Percentiles rank a stretch among this genome's conserved stretches.
These are phyloP conservation scores for Matsumyia berberina DNA, from an alignment of 2,888 invertebrate species.

Conservation along the genomic window DNA sequence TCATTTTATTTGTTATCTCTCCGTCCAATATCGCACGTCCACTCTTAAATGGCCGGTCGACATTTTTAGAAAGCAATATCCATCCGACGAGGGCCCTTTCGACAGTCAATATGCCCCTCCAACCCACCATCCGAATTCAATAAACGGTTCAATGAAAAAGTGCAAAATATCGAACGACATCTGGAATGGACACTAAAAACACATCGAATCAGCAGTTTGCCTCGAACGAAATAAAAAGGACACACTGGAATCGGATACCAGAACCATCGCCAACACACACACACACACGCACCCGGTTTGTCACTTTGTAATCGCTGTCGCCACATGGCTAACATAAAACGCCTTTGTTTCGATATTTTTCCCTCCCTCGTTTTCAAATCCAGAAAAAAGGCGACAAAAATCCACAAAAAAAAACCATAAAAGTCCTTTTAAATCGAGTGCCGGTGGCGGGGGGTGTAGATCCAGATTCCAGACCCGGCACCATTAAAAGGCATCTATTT, in stretches of 20 bases:
- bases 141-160: slow-evolving; percentile 48
- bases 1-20: slow-evolving; percentile 2
- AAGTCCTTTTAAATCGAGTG: background rate
- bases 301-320: slow-evolving; percentile 55
- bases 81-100: background rate
- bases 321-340: slow-evolving; percentile 44
- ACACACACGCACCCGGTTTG: slow-evolving; percentile 24
- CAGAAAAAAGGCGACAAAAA: background rate
- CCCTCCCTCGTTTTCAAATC: background rate
- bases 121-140: slow-evolving; percentile 37
- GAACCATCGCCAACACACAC: background rate
- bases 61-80: slow-evolving; percentile 51
- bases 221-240: slow-evolving; percentile 34
- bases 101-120: slow-evolving; percentile 14
- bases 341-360: slow-evolving; percentile 32
- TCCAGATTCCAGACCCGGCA: background rate
- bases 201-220: slow-evolving; percentile 51
- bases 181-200: slow-evolving; percentile 62
- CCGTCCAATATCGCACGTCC: slow-evolving; percentile 4
- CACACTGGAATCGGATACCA: background rate
- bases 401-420: background rate
- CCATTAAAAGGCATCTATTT: slow-evolving; percentile 17
- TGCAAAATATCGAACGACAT: slow-evolving; percentile 53
- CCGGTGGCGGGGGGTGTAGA: no score
- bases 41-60: background rate